phyloP scores from a whole-genome alignment of 2,797 vertebrate species.

The Lemur catta region DNA sequence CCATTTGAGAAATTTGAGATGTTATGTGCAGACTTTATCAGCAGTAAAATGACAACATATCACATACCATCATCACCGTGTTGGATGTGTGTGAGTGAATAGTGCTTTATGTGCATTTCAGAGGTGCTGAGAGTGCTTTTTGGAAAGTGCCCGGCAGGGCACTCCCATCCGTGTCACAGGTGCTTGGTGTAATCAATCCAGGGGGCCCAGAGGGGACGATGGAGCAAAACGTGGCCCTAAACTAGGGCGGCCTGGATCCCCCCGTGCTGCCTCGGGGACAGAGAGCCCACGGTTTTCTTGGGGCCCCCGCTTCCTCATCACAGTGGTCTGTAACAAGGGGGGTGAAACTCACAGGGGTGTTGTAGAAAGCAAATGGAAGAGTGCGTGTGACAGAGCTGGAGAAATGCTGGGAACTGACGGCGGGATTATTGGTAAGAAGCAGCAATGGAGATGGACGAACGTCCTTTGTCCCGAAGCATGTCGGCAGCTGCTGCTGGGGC shows the following conservation, averaged over 20 bases:
- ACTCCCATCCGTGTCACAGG: neutral
- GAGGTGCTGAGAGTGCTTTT: too few relatives aligned
- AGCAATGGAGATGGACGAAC: too few relatives aligned
- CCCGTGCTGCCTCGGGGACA: fast-evolving
- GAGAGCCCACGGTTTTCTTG: neutral
- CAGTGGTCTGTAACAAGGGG: neutral
- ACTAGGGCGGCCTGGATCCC: neutral
- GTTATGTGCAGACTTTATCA: neutral
- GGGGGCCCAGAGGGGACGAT: neutral
- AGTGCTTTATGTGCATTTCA: neutral
- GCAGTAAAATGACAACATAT: neutral
- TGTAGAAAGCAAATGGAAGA: neutral
- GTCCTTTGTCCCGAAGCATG: neutral
- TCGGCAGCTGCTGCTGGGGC: fast-evolving
- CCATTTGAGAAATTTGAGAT: neutral
- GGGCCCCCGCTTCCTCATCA: neutral
- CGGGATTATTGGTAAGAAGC: neutral
- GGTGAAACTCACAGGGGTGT: neutral
- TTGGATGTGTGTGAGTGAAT: too few relatives aligned
- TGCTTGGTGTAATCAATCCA: neutral
- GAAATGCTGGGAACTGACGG: fast-evolving
- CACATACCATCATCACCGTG: neutral
- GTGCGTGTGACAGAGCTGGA: neutral
- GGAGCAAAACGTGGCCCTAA: neutral
- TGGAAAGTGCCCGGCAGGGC: neutral